Evolutionary conservation across 2,888 invertebrate species (phyloP).

Genomic region (Pachycephus smyrnensis): DNA sequence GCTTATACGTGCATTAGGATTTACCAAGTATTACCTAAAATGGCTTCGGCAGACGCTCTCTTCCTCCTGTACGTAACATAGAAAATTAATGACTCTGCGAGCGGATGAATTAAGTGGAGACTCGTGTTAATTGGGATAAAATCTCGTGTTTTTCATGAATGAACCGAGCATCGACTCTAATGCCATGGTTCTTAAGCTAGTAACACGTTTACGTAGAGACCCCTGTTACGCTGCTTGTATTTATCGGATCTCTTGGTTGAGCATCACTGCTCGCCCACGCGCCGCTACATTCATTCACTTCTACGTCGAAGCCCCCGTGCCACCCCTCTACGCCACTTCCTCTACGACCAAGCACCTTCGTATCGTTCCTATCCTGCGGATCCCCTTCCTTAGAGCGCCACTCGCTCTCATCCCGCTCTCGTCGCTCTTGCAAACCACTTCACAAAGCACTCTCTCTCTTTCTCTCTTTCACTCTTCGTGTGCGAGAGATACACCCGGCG

Average conservation of each 20-base stretch:
- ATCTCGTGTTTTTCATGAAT: conserved; percentile 56
- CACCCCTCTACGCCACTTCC: conserved; percentile 25
- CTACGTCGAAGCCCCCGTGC: conserved; percentile 33
- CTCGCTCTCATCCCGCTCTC: conserved; percentile 12
- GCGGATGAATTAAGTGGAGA: conserved; percentile 52
- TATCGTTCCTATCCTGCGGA: neutral
- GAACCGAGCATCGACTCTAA: conserved; percentile 40
- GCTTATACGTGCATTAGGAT: neutral
- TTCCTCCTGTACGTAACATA: neutral
- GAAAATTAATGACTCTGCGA: conserved; percentile 49
- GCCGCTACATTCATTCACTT: conserved; percentile 61
- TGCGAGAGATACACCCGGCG: conserved; percentile 20
- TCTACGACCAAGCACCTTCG: conserved; percentile 12
- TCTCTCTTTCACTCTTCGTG: conserved; percentile 12
- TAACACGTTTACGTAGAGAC: neutral
- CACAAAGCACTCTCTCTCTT: conserved; percentile 14
- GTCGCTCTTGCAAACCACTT: neutral
- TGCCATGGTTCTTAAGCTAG: conserved; percentile 22
- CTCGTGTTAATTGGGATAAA: conserved; percentile 59
- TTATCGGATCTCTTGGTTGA: conserved; percentile 31
- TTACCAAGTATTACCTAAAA: neutral
- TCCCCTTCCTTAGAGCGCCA: neutral
- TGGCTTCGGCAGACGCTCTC: neutral
- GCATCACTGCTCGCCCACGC: conserved; percentile 59
- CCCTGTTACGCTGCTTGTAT: conserved; percentile 14